Evolutionary conservation across 2,888 invertebrate species (phyloP), one percentile per base, ranked within the genome.

Genomic region (Epinotia bilunana): DNA sequence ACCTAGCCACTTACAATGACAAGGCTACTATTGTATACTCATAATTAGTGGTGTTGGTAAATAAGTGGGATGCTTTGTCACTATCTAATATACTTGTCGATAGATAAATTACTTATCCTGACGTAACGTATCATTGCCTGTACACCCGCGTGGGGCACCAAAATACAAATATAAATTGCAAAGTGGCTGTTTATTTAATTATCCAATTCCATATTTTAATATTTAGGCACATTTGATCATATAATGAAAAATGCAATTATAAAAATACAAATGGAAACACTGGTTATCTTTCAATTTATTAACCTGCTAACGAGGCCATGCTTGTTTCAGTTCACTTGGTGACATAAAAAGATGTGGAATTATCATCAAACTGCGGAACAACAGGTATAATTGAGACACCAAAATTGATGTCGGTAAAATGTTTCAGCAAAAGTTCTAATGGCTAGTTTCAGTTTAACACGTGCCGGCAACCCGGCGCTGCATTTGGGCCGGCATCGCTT

Each of bases 1-100:
- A 78, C 23, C 23, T 3, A 28, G 23, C 23, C 76, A 71, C 78
- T 72, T 84, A 83, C 86, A 86, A 85, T 83, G 78, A 80, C 81
- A 81, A 83, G 79, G 84, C 83, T 85, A 87, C 84, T 88, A 87
- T 88, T 81, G 81, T 88, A 87, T n/a, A n/a, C n/a, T n/a, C n/a
- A n/a, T 88, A 89, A 89, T 86, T 87, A 88, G 85, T 80, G 91
- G 91, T 92, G 92, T 87, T 88, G 92, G 92, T 91, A 88, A 86
- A 89, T 87, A 88, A 87, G 83, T 83, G 74, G 82, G 82, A 80
- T 63, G 84, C 86, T 88, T 88, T 89, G 86, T 91, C 89, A 87
- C 87, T 72, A 57, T 61, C 61, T 70, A 55, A 67, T 71, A 86
- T 90, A 89, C 89, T 28, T 28, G 23, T 0, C 87, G 87, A 81